Evolutionary conservation across 64 coral and sea anemone genomes (phyloP), one percentile per base, ranked within the genome.

Genomic region (Platygyra sinensis): DNA sequence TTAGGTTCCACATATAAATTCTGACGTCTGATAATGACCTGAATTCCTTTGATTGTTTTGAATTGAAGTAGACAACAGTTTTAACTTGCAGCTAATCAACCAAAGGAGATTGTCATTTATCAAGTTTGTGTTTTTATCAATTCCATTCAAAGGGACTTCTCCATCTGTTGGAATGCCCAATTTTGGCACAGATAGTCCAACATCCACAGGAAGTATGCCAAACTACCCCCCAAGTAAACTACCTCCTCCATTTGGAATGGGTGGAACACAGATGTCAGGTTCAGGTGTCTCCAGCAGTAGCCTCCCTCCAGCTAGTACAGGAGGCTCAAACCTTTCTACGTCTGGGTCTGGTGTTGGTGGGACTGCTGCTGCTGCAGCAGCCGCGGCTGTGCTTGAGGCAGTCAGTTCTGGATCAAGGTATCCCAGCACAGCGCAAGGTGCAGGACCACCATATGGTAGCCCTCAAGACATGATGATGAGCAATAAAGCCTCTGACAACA

Each of bases 361-460:
- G 72, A 69, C 90, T 20, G 89, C 79, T 9, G 89, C 89, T 20
- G 90, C 90, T 16, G 90, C 90, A 54, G 90, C 87, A 31, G 87
- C 81, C 19, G 90, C 90, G 38, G 90, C 82, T 15, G 90, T 80
- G 11, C 67, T 92, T 74, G 82, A 75, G 59, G 90, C 83, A 31
- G 90, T 39, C 12, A 87, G 27, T 57, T 92, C 90, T 74, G 74
- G 29, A 29, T 30, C 90, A 67, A 83, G 89, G 52, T 92, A 87
- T 30, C 75, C 90, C 18, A 32, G 59, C n/a, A 8, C 79, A 11
- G 50, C 38, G 4, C 89, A 78, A 42, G 73, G 25, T 62, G 36
- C 89, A 32, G 87, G 76, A 19, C 72, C 39, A 13, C 86, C 86
- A 18, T 75, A 63, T 60, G 25, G 57, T 16, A 77, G 15, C 19